phyloP scores from a whole-genome alignment of 2,888 invertebrate species.

The Latrodectus hesperus region DNA sequence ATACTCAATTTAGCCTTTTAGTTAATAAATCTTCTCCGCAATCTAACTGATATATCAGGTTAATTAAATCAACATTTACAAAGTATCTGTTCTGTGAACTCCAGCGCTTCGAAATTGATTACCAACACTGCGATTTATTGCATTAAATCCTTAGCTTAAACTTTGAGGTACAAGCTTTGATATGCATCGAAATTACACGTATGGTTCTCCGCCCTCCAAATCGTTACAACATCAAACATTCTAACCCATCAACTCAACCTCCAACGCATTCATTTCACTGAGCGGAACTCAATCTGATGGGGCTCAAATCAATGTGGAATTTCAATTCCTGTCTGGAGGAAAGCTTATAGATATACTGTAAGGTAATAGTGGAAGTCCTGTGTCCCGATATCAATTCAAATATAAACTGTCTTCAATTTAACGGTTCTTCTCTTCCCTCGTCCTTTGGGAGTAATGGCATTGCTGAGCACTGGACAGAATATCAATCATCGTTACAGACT shows the following conservation, averaged over 20 bases:
- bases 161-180: too few species aligned
- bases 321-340: too few species aligned
- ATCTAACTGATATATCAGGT: too few species aligned
- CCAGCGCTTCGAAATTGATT: too few species aligned
- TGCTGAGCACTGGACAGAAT: background rate
- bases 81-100: too few species aligned
- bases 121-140: too few species aligned
- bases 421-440: background rate
- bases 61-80: too few species aligned
- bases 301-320: background rate
- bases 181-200: background rate
- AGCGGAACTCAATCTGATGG: background rate
- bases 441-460: background rate
- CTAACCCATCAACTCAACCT: background rate
- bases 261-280: conserved; percentile 4
- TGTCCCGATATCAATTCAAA: conserved; percentile 50
- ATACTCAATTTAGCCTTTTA: too few species aligned
- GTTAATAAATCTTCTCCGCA: too few species aligned
- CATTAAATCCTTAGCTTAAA: too few species aligned
- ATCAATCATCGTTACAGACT: conserved; percentile 36
- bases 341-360: too few species aligned
- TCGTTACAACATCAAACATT: conserved; percentile 27
- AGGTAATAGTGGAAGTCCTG: background rate
- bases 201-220: background rate
- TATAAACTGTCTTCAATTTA: conserved; percentile 47